Evolutionary conservation across 2,797 vertebrate species (phyloP), one percentile per base, ranked within the genome.

Genomic region (Halcyon smyrnensis): DNA sequence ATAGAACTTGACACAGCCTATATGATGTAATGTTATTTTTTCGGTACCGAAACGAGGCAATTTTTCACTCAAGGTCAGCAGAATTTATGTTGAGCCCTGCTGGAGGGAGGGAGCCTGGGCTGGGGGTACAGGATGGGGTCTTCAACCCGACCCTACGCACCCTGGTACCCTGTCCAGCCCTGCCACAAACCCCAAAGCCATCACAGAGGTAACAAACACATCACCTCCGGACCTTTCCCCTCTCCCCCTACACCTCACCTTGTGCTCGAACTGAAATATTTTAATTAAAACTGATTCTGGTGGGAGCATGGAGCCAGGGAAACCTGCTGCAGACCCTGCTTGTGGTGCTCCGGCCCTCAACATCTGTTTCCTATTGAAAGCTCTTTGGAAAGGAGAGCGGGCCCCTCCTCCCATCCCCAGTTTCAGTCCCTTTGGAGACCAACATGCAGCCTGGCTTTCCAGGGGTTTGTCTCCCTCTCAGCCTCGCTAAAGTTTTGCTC

Each of bases 21-120:
- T 97, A 98, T 99, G 98, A 99, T 98, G 98, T 99, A 98, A 99
- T 99, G 98, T 98, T 99, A 97, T 98, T 99, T 98, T 96, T 98
- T 98, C 83, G 97, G 98, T 97, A 98, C 98, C 95, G 97, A 98
- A 98, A 98, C 77, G 91, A 98, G 98, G 98, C 98, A 98, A 96
- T 98, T 98, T 98, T 98, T 97, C 94, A 97, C 97, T 98, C 86
- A 94, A 96, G 98, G 98, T 98, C 98, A 98, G 98, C 90, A 93
- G 93, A 97, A 98, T 97, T 97, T 98, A 98, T 97, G 98, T 98
- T 91, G 93, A 98, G 56, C 36, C 96, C 93, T 97, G 95, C 93
- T 95, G 97, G 94, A 98, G 98, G 97, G 98, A 80, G 87, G 89
- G 84, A 98, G 97, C 96, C 95, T 82, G 91, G 96, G 98, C 98